Base-by-base conservation (phyloP, 2,797 vertebrate genomes). In the Coccyzus lansbergi region DNA sequence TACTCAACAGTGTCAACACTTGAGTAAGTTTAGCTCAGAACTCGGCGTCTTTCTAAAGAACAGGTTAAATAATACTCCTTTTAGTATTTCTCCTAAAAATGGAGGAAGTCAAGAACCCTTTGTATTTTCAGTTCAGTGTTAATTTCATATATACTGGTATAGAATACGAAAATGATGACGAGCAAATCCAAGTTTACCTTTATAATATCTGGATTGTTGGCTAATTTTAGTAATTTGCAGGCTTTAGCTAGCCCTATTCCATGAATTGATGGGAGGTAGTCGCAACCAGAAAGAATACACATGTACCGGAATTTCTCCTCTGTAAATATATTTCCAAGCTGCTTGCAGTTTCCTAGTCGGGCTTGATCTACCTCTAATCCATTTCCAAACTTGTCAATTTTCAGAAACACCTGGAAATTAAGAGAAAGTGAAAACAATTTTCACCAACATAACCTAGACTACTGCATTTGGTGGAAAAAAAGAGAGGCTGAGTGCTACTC, bases 211-310 rank as follows among this genome's bases (percentile, higher is more conserved):
- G 99, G 99, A 94, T 99, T 99, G 93, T 98, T 99, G 70, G 99
- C 98, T 25, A 99, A 95, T 72, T 97, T 98, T 21, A 99, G 94
- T 31, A 99, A 98, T 90, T 98, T 99, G 97, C 99, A 99, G 2
- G 99, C 99, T 96, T 99, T 99, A n/a, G 98, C 98, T 80, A 99
- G 97, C 18, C 99, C 99, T 12, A 99, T 99, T 52, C 99, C 99
- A 17, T 99, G 98, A 79, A 99, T 97, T 1, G 99, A 99, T 0
- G 99, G 22, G 33, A 99, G 98, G 64, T 99, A 99, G 96, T 99
- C 99, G 28, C 99, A 99, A 74, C 99, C 99, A 2, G 99, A 99
- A 22, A 99, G 98, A 95, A 99, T 99, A 95, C 99, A 99, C 99
- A 99, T 99, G 76, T 99, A 97, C 26, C 99, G 98, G 83, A 99